These are phyloP conservation scores for Antrozous pallidus DNA, from an alignment of 2,797 vertebrate species.

Conservation along the genomic window DNA sequence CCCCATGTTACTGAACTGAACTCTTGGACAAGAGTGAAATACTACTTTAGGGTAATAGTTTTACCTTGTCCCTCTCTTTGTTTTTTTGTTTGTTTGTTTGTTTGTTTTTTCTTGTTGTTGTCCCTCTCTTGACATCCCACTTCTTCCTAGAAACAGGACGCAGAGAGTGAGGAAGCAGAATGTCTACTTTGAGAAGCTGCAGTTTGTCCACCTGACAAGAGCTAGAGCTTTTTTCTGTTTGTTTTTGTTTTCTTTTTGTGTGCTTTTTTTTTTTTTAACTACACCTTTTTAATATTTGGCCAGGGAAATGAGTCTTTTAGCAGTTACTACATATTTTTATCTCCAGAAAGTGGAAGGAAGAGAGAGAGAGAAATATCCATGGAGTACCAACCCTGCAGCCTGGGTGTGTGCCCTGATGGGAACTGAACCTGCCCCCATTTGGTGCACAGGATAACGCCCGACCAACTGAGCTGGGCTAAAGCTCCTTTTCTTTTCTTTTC, in stretches of 20 bases:
- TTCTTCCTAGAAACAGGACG: not conserved
- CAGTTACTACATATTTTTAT: not conserved
- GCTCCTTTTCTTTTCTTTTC: not conserved
- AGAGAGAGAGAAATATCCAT: not conserved
- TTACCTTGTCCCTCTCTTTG: not conserved
- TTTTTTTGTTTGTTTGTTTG: too few relatives aligned
- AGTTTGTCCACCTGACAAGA: not conserved
- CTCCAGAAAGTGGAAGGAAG: not conserved
- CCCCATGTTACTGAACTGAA: not conserved
- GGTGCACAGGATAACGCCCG: not conserved
- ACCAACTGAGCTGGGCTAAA: not conserved
- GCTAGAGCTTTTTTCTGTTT: not conserved
- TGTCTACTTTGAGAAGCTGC: not conserved
- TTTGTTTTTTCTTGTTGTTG: not conserved
- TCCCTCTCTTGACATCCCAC: not conserved
- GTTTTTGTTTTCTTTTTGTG: not conserved
- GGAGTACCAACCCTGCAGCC: not conserved
- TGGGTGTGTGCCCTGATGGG: not conserved
- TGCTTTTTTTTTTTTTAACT: not conserved
- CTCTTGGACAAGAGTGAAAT: not conserved
- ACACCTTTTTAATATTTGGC: not conserved
- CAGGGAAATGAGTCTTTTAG: not conserved
- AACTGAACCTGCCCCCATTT: not conserved
- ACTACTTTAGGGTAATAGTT: not conserved
- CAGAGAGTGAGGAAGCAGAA: not conserved